These are phyloP conservation scores for Anguilla pacifica DNA, from an alignment of 2,797 vertebrate genomes.

Conservation along the genomic window DNA sequence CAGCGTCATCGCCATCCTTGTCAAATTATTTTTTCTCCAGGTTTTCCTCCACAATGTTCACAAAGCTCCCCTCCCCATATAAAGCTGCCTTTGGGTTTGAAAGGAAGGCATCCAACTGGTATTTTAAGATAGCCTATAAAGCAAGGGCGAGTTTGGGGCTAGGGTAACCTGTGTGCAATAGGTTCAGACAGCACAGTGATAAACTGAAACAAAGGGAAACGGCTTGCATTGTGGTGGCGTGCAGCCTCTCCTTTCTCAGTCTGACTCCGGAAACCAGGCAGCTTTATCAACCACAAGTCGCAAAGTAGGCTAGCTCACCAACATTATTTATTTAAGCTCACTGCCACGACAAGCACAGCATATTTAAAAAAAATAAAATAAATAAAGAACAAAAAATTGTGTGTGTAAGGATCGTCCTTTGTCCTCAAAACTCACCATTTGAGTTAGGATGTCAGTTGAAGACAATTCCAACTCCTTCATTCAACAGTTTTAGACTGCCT, in stretches of 20 bases:
- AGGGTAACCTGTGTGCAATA: background rate
- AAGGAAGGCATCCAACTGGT: background rate
- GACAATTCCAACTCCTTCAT: background rate
- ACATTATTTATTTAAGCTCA: slow-evolving; percentile 8
- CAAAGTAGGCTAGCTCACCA: slow-evolving; percentile 15
- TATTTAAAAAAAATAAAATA: no score
- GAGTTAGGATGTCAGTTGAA: background rate
- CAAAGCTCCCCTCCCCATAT: slow-evolving; percentile 1
- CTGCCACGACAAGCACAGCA: background rate
- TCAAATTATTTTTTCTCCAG: background rate
- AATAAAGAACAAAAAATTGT: no score
- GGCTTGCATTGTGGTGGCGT: slow-evolving; percentile 2
- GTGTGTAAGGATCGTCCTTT: background rate
- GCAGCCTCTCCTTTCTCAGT: background rate
- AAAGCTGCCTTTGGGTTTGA: background rate
- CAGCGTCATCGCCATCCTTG: slow-evolving; percentile 74
- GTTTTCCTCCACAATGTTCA: background rate
- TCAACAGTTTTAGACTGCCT: background rate
- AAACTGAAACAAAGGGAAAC: slow-evolving; percentile 8
- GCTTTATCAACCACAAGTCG: slow-evolving; percentile 25
- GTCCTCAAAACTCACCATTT: background rate
- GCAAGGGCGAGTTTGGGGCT: background rate
- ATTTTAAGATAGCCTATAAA: background rate
- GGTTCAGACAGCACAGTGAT: background rate
- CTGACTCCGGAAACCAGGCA: slow-evolving; percentile 38